Evolutionary conservation across 2,797 vertebrate species (phyloP).

Genomic region (Neomorphus geoffroyi): DNA sequence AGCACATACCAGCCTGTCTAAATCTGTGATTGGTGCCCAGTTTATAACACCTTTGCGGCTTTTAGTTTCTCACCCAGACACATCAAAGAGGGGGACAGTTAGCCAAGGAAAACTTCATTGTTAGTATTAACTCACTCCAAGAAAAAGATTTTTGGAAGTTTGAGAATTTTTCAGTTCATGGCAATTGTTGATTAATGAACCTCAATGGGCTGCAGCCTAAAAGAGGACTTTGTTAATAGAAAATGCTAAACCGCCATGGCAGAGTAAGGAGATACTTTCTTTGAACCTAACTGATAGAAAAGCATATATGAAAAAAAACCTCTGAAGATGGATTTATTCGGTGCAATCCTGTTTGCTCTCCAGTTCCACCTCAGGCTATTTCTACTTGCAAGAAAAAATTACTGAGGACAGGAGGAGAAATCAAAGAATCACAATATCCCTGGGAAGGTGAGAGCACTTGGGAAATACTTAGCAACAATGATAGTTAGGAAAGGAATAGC

Average conservation of each 20-base stretch:
- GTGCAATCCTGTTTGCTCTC: conserved; percentile 7
- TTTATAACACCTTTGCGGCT: conserved; percentile 49
- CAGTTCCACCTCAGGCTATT: neutral
- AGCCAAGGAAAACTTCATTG: conserved; percentile 69
- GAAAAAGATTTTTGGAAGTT: conserved; percentile 66
- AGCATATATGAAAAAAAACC: neutral
- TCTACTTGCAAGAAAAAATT: conserved; percentile 18
- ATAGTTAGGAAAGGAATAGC: neutral
- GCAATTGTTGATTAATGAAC: conserved; percentile 67
- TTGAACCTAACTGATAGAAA: conserved; percentile 46
- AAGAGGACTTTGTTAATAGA: conserved; percentile 71
- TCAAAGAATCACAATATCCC: conserved; percentile 17
- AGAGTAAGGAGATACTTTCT: conserved; percentile 60
- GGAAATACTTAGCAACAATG: neutral
- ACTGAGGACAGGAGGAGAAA: conserved; percentile 31
- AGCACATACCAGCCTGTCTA: conserved; percentile 63
- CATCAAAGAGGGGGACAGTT: conserved; percentile 58
- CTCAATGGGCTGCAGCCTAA: conserved; percentile 53
- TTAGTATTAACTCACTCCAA: conserved; percentile 60
- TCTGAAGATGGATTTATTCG: conserved; percentile 52
- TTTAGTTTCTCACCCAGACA: conserved; percentile 67
- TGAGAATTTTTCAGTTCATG: conserved; percentile 53
- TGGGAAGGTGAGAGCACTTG: neutral
- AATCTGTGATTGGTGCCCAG: conserved; percentile 23
- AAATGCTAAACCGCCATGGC: conserved; percentile 49